phyloP scores from a whole-genome alignment of 2,797 vertebrate genomes.

The Masticophis lateralis region DNA sequence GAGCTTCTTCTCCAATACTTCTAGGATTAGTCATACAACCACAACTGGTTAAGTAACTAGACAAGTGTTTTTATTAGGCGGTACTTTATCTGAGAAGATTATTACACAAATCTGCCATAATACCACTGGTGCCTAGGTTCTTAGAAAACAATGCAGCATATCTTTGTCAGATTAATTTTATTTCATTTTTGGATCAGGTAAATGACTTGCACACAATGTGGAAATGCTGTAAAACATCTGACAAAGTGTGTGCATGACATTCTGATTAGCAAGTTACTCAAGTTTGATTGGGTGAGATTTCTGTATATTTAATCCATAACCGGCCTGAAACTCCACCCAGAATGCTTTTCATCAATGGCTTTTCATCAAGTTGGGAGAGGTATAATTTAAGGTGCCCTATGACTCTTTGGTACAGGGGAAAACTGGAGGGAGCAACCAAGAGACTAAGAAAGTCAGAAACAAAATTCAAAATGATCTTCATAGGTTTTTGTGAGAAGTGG shows the following conservation, averaged over 20 bases:
- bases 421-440: neutral
- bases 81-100: neutral
- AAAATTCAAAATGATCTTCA: neutral
- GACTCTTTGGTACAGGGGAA: neutral
- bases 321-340: neutral
- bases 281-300: neutral
- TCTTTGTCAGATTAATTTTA: neutral
- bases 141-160: neutral
- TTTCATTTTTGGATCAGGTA: neutral
- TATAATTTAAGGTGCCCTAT: neutral
- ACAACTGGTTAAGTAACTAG: neutral
- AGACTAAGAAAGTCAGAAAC: neutral
- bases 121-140: neutral
- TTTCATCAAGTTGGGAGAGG: neutral
- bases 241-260: neutral
- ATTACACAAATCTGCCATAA: neutral
- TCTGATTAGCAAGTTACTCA: neutral
- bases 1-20: neutral
- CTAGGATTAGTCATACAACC: neutral
- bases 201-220: neutral
- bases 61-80: neutral
- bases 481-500: neutral
- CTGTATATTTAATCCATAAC: neutral
- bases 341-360: neutral
- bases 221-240: neutral